Base-by-base conservation (phyloP, 2,113 vertebrate species). In the Pavo muticus region DNA sequence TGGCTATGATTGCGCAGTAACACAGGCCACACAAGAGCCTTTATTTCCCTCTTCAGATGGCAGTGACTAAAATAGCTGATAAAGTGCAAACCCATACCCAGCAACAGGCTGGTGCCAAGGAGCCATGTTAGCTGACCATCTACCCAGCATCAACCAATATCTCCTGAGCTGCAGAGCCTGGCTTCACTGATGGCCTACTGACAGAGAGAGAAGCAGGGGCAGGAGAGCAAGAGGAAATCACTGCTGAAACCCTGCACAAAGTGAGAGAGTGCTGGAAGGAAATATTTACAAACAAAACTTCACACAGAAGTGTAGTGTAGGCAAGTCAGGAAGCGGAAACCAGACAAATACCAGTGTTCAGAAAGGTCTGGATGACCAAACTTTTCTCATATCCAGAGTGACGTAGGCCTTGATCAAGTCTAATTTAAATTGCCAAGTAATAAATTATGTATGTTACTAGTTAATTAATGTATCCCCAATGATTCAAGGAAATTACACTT, bases 1-100 rank as follows among this genome's bases (percentile, higher is more conserved):
- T 74, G 80, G 57, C 40, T 37, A 6, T 16, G 54, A n/a, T 23
- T 42, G 39, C 0, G 0, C 27, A 54, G 48, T 32, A 85, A 67
- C 1, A 1, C 11, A 39, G 30, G 47, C 70, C 67, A 15, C 14
- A 63, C 21, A 44, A 30, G 47, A 65, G 9, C 19, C 29, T 91
- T 72, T 75, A 70, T 77, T 48, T 67, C 40, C 24, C 83, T 77
- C 60, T 72, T 82, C 42, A 19, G 14, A 44, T 40, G 27, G 32
- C 24, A 35, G 25, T 42, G 19, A 86, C 52, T 74, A 27, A 94
- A 93, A 80, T 8, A 88, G 48, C 32, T 50, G 30, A 42, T 52
- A 17, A 91, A 70, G 8, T 20, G 35, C 25, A 91, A 75, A 91
- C 6, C 30, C 27, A 32, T 29, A 19, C 44, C 42, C 18, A 88